Evolutionary conservation across 2,113 vertebrate species (phyloP).

Genomic region (Falcunculus frontatus): DNA sequence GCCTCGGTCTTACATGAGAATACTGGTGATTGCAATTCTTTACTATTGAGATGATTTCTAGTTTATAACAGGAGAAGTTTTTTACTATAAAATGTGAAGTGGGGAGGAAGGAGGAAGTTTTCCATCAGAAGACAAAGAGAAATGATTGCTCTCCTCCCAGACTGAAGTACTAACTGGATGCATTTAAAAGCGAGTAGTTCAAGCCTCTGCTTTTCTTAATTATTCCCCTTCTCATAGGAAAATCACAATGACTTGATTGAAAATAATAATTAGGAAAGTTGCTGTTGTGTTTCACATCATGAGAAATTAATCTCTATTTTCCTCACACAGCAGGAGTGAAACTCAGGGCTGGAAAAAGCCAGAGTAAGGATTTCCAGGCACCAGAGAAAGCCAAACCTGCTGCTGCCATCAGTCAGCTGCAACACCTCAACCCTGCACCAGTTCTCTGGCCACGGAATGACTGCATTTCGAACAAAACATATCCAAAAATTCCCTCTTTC

Average conservation of each 20-base stretch:
- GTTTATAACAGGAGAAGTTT: neutral
- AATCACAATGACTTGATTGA: slow-evolving; percentile 32
- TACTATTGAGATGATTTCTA: slow-evolving; percentile 1
- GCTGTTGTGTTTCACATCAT: neutral
- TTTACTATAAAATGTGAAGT: neutral
- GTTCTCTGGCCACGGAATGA: neutral
- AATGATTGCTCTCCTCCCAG: slow-evolving; percentile 21
- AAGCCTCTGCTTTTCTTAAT: slow-evolving; percentile 10
- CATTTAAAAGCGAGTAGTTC: neutral
- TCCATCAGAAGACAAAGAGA: slow-evolving; percentile 26
- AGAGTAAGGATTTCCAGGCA: neutral
- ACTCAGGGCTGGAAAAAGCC: neutral
- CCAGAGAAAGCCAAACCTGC: neutral
- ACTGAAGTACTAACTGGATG: neutral
- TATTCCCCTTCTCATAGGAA: slow-evolving; percentile 8
- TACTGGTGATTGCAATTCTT: neutral
- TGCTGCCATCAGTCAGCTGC: neutral
- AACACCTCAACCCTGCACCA: neutral
- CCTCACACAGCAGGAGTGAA: neutral
- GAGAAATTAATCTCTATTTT: slow-evolving; percentile 26
- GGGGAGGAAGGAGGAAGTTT: neutral
- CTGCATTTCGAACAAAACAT: too few relatives aligned
- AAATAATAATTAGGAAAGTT: slow-evolving; percentile 35
- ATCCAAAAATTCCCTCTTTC: neutral
- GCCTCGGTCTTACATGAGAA: neutral